These are phyloP conservation scores for Pararge aegeria DNA, from an alignment of 1,140 invertebrate species.

Conservation along the genomic window DNA sequence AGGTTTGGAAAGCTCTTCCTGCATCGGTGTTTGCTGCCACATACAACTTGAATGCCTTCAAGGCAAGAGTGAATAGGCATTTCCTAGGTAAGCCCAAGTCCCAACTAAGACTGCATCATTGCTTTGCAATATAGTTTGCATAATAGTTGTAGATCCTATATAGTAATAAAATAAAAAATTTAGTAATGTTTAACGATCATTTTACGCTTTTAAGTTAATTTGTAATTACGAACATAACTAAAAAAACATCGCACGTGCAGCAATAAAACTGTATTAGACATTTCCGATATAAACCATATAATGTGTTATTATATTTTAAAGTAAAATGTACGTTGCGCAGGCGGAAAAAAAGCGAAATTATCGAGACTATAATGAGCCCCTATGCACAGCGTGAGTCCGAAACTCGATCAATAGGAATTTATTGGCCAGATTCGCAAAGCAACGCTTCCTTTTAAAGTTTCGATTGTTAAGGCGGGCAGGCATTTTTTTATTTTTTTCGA, in stretches of 20 bases:
- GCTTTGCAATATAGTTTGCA: too few species aligned
- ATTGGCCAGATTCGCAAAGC: slow-evolving; percentile 75
- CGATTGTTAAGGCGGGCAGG: slow-evolving; percentile 58
- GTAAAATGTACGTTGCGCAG: slow-evolving; percentile 7
- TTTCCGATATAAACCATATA: background rate
- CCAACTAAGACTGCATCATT: too few species aligned
- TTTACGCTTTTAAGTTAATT: too few species aligned
- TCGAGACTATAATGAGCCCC: slow-evolving; percentile 71
- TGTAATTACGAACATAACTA: background rate
- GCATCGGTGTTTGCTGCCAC: too few species aligned
- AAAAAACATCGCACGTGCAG: background rate
- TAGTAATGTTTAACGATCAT: too few species aligned
- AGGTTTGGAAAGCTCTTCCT: too few species aligned
- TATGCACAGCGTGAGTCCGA: slow-evolving; percentile 75
- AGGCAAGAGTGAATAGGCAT: too few species aligned
- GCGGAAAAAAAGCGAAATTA: slow-evolving; percentile 48
- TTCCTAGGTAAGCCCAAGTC: too few species aligned
- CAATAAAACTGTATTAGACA: background rate
- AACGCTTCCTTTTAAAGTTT: slow-evolving; percentile 63
- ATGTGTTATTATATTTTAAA: slow-evolving; percentile 16
- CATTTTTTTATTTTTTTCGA: slow-evolving; percentile 36
- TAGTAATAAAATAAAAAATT: too few species aligned
- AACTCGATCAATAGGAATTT: slow-evolving; percentile 77
- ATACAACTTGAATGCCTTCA: too few species aligned
- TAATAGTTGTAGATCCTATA: too few species aligned